Percentiles rank a stretch among this genome's conserved stretches.
phyloP scores from a whole-genome alignment of 64 coral and sea anemone species.

The Astreopora myriophthalma region DNA sequence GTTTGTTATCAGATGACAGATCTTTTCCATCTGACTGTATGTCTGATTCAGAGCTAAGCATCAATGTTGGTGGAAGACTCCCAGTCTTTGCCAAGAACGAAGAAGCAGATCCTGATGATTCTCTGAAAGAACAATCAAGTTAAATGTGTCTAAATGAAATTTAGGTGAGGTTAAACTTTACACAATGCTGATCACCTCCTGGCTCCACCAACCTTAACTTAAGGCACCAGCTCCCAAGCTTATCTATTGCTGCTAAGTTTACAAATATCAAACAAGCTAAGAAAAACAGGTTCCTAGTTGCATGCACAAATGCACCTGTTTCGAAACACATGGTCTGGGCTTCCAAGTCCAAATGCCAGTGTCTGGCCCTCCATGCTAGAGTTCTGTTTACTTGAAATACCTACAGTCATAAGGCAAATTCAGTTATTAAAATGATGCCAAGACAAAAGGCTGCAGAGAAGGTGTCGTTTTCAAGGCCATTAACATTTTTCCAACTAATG shows the following conservation, averaged over 20 bases:
- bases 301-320: too few relatives aligned
- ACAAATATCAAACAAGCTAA: too few relatives aligned
- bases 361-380: conserved; percentile 6
- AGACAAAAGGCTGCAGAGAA: background rate
- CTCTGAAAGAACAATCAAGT: background rate
- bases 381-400: background rate
- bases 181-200: too few relatives aligned
- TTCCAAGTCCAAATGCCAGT: conserved; percentile 35
- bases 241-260: too few relatives aligned
- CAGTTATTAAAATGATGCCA: background rate
- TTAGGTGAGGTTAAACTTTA: too few relatives aligned
- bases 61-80: conserved; percentile 15
- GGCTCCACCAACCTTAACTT: too few relatives aligned
- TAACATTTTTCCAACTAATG: too few relatives aligned
- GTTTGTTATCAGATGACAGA: background rate
- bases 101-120: background rate
- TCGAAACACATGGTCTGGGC: background rate
- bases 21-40: conserved; percentile 11
- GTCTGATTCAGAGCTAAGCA: conserved; percentile 16
- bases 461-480: too few relatives aligned
- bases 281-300: too few relatives aligned
- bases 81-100: background rate
- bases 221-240: too few relatives aligned
- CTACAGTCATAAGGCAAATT: background rate
- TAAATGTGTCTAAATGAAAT: background rate